Evolutionary conservation across 1,140 invertebrate genomes (phyloP), one percentile per base, ranked within the genome.

Genomic region (Drosophila nannoptera): DNA sequence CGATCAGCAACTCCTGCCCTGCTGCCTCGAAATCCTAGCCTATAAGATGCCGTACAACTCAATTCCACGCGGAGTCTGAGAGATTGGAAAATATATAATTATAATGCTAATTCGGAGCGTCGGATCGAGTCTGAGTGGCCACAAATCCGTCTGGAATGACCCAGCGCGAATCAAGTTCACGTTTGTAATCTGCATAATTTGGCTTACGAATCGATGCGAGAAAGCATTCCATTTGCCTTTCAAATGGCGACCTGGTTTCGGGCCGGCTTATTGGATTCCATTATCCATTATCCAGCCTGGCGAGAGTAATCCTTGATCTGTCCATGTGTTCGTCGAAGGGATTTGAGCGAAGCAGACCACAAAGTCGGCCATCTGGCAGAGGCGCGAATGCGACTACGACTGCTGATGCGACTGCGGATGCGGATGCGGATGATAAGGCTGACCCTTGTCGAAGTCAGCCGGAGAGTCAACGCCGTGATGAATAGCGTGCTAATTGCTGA

Each of bases 401-500:
- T 67, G 46, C 16, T 38, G 12, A 61, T 69, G 38, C 31, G 58
- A 7, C 46, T 58, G 16, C 36, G 60, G 22, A n/a, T 73, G 59
- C 5, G 22, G 2, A 54, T 32, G 52, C 36, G 36, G 6, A 54
- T 40, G 36, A 42, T 45, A 40, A 43, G 31, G 29, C 29, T 55
- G 55, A 77, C 64, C 75, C 69, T 49, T 45, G 43, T 45, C 14
- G 49, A 45, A 42, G 70, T 62, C 53, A 54, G 22, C 31, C 48
- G 54, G 64, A 45, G 62, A 81, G 63, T 86, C 81, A 86, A 72
- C 50, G 50, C 12, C 73, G 68, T 88, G 87, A 88, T 88, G 87
- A 88, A 88, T 88, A 88, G 87, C 87, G 87, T 88, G 87, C 87
- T 88, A 88, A 88, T 88, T 88, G 87, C 77, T 88, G 87, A 87